Percentiles rank a stretch among this genome's conserved stretches.
Conservation (phyloP, 1,140 invertebrate genomes). For the Chionoecetes opilio region DNA sequence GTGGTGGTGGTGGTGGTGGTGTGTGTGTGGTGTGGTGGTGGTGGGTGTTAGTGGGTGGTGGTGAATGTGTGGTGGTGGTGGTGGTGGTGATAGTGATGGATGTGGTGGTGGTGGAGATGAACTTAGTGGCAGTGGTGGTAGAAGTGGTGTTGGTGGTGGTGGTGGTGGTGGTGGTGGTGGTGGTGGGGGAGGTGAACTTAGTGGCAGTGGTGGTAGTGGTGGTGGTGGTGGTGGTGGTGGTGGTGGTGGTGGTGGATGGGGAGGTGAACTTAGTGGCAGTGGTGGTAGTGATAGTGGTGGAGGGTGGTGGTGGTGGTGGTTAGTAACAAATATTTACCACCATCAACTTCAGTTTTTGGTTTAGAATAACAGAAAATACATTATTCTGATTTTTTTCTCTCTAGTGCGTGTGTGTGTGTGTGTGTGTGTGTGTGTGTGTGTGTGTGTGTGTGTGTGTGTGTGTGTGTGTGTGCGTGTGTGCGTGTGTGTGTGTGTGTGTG, state of each 20-base stretch:
- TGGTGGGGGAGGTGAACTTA: neutral
- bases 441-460: slow-evolving; percentile 6
- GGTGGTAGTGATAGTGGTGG: neutral
- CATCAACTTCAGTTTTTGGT: neutral
- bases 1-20: neutral
- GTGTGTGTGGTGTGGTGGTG: neutral
- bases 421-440: slow-evolving; percentile 14
- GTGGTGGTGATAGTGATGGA: neutral
- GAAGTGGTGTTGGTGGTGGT: neutral
- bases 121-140: neutral
- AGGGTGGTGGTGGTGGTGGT: neutral
- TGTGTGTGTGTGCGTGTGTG: neutral
- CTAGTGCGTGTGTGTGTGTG: too few species aligned
- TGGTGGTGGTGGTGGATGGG: neutral
- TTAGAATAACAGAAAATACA: neutral
- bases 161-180: neutral
- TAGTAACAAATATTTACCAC: neutral
- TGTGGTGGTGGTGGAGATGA: neutral
- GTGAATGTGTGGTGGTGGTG: neutral
- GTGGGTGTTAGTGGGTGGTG: too few species aligned
- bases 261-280: neutral
- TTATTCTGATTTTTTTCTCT: neutral
- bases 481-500: slow-evolving; percentile 8
- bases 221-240: neutral
- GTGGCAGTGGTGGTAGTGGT: neutral